Percentiles rank a stretch among this genome's conserved stretches.
These are phyloP conservation scores for Aurelia coerulea DNA, from an alignment of 30 jellyfish, hydroid and myxozoan genomes.

Conservation along the genomic window DNA sequence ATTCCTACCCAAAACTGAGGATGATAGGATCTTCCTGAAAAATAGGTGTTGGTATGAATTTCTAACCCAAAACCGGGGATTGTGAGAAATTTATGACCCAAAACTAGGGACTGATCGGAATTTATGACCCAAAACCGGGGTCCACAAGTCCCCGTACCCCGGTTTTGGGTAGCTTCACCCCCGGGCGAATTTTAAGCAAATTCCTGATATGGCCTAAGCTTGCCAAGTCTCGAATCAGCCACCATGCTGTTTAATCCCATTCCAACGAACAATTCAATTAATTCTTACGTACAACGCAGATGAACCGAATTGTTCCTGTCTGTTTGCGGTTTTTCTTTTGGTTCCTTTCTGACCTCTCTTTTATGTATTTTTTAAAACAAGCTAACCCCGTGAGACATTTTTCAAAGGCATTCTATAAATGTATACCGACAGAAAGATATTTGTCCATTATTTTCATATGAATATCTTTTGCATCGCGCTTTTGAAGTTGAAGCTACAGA, in stretches of 20 bases:
- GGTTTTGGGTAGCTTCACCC: no score
- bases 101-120: no score
- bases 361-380: constrained; percentile 2
- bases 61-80: no score
- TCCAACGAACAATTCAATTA: constrained; percentile 4
- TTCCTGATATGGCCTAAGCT: no score
- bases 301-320: constrained; percentile 18
- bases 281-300: constrained; percentile 10
- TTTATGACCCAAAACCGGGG: no score
- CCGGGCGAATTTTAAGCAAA: no score
- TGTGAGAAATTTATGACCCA: no score
- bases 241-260: constrained; percentile 9
- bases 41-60: no score
- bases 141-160: no score
- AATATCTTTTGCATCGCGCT: constrained; percentile 23
- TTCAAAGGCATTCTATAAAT: constrained; percentile 35
- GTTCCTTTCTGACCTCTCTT: constrained; percentile 26
- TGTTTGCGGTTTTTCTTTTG: constrained; percentile 40
- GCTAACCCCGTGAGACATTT: constrained; percentile 27
- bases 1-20: no score
- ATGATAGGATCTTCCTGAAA: no score
- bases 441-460: constrained; percentile 18
- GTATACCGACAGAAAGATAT: constrained; percentile 34
- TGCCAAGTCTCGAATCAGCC: background rate
- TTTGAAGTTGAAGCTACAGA: no score